phyloP scores from a whole-genome alignment of 2,888 invertebrate genomes.

The Drosophila histrio region DNA sequence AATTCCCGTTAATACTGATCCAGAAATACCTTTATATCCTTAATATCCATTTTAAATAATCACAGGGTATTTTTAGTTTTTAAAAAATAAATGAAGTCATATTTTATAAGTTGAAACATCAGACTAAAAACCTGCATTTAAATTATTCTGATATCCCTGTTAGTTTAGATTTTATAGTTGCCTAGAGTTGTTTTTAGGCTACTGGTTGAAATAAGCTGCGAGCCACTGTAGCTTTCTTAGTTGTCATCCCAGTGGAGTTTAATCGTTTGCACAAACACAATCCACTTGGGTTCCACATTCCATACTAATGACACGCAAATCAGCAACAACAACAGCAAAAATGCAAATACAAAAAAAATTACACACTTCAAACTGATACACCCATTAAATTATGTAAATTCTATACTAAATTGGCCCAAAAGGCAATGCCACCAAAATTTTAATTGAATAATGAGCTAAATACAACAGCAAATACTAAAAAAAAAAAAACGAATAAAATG shows the following conservation, averaged over 20 bases:
- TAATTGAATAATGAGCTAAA: slow-evolving; percentile 54
- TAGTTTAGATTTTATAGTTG: too few relatives aligned
- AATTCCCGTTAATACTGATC: too few relatives aligned
- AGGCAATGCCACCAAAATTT: slow-evolving; percentile 47
- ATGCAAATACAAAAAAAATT: slow-evolving; percentile 22
- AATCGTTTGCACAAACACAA: neutral
- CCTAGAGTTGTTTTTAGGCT: too few relatives aligned
- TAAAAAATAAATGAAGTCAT: too few relatives aligned
- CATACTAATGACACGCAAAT: slow-evolving; percentile 9
- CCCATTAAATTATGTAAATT: slow-evolving; percentile 67
- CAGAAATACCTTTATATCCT: too few relatives aligned
- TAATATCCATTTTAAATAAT: too few relatives aligned
- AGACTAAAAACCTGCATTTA: too few relatives aligned
- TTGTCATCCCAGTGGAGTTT: neutral
- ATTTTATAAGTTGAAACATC: too few relatives aligned
- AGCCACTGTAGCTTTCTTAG: neutral
- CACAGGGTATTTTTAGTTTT: too few relatives aligned
- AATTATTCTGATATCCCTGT: too few relatives aligned
- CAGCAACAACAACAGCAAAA: slow-evolving; percentile 13
- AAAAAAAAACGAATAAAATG: too few relatives aligned
- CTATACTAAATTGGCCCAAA: slow-evolving; percentile 48
- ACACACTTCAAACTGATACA: slow-evolving; percentile 11
- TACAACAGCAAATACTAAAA: slow-evolving; percentile 21
- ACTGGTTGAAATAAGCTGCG: too few relatives aligned
- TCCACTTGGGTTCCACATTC: slow-evolving; percentile 42